A percentile compares a stretch with the other conserved stretches of the same genome.
Evolutionary conservation across 2,888 invertebrate species (phyloP).

Genomic region (Drosophila paramelanica): DNA sequence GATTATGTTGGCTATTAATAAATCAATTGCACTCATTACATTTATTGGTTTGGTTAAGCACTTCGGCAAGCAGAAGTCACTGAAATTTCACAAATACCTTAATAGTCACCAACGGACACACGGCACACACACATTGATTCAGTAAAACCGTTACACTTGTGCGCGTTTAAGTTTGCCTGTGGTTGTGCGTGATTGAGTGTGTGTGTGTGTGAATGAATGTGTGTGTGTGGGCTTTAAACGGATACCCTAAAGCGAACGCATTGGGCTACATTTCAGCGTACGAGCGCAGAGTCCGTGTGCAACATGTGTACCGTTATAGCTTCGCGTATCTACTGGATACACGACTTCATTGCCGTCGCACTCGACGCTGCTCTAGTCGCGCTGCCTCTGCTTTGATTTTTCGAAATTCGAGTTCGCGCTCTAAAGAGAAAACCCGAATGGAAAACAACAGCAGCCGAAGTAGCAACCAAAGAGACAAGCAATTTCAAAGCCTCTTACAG

Average conservation of each 20-base stretch:
- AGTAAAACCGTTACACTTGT: conserved; percentile 21
- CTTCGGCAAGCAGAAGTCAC: conserved; percentile 42
- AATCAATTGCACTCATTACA: conserved; percentile 46
- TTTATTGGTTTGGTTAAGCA: conserved; percentile 39
- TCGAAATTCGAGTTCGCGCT: conserved; percentile 36
- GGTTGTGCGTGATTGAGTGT: conserved; percentile 1
- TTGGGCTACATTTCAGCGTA: conserved; percentile 67
- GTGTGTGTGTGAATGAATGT: conserved; percentile 5
- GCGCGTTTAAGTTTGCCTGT: conserved; percentile 3
- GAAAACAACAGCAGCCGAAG: conserved; percentile 8
- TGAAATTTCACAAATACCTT: conserved; percentile 47
- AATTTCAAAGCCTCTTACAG: conserved; percentile 12
- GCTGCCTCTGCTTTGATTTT: conserved; percentile 62
- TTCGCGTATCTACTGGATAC: conserved; percentile 79
- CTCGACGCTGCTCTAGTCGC: conserved; percentile 37
- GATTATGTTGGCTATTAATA: conserved; percentile 33
- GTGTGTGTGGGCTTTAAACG: conserved; percentile 60
- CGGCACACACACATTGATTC: conserved; percentile 13
- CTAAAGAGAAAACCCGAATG: conserved; percentile 26
- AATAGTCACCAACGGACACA: conserved; percentile 14
- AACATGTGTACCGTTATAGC: conserved; percentile 81
- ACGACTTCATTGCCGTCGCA: conserved; percentile 37
- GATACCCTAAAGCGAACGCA: conserved; percentile 72
- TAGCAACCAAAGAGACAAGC: conserved; percentile 13
- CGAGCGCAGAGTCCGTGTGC: conserved; percentile 73